Base-by-base conservation (phyloP, 2,113 vertebrate genomes). In the Procavia capensis region DNA sequence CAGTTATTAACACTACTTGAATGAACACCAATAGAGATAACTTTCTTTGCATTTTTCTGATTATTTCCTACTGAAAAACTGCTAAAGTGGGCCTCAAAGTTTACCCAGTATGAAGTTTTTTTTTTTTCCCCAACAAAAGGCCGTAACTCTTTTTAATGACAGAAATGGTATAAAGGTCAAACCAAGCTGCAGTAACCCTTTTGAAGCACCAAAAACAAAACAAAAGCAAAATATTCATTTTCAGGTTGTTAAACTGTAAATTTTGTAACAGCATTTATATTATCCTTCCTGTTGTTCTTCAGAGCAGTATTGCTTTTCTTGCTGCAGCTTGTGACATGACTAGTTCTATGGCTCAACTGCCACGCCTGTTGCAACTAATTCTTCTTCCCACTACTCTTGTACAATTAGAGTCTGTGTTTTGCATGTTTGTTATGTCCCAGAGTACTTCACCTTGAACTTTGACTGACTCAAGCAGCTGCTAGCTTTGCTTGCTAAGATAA, bases 241-340 rank as follows among this genome's bases (percentile, higher is more conserved):
- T 97, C 96, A 80, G 96, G 96, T 94, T 83, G 87, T 98, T 99
- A 99, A 99, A 99, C 99, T 83, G 99, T 99, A 98, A 99, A 98
- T 97, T 99, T 99, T 99, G 99, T 99, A 93, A 99, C 99, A 29
- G 99, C 99, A 59, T 99, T 99, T 98, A 99, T 98, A 68, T 99
- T 99, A 96, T 99, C 99, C 2, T 99, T 99, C 96, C 99, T 99
- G 98, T 99, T 99, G 98, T 99, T 99, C 98, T 99, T 99, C 96
- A 99, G 99, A 64, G 99, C 99, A 99, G 98, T 86, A 99, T 99
- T 27, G 99, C 99, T 99, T 99, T 99, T 0, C 98, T 93, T 99
- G 98, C 99, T 57, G 99, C 99, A 3, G 99, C 99, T 98, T 99
- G 99, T 1, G 99, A 99, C 99, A 99, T 99, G 96, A 99, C 99